These are phyloP conservation scores for Cerceris rybyensis DNA, from an alignment of 2,888 invertebrate genomes.

Conservation along the genomic window DNA sequence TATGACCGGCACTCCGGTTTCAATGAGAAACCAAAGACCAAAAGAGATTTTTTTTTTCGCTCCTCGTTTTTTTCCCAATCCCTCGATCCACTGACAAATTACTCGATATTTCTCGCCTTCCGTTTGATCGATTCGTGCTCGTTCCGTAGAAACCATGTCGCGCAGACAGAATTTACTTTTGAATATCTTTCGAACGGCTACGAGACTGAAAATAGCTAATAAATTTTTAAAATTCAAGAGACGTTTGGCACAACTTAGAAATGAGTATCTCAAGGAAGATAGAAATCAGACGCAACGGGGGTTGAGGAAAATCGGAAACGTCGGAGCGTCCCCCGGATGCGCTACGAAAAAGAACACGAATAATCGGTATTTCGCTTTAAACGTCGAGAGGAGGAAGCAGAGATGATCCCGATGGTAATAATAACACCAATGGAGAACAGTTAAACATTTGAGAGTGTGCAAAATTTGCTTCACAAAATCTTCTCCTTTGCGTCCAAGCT, in stretches of 20 bases:
- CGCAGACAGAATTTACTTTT: neutral
- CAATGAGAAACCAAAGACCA: slow-evolving; percentile 21
- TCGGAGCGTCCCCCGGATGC: slow-evolving; percentile 24
- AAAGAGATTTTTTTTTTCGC: slow-evolving; percentile 1
- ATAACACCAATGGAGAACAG: too few species aligned
- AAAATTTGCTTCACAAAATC: too few species aligned
- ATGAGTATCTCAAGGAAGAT: neutral
- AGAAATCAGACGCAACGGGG: slow-evolving; percentile 37
- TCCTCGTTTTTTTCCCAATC: neutral
- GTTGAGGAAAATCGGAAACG: slow-evolving; percentile 38
- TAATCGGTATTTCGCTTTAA: neutral
- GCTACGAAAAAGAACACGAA: slow-evolving; percentile 10
- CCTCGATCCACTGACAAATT: neutral
- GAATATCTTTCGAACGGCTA: neutral
- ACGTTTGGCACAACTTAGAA: neutral
- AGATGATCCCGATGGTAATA: slow-evolving; percentile 1
- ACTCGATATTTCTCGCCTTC: slow-evolving; percentile 1
- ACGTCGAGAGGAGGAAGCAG: neutral
- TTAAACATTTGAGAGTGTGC: too few species aligned
- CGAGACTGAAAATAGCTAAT: neutral
- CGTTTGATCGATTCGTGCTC: neutral
- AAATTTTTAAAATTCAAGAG: neutral
- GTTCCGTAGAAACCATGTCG: neutral
- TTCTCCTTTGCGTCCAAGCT: too few species aligned
- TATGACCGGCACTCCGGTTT: slow-evolving; percentile 28